A percentile compares a stretch with the other conserved stretches of the same genome.
Conservation (phyloP, 2,888 invertebrate species). For the Mantis religiosa region DNA sequence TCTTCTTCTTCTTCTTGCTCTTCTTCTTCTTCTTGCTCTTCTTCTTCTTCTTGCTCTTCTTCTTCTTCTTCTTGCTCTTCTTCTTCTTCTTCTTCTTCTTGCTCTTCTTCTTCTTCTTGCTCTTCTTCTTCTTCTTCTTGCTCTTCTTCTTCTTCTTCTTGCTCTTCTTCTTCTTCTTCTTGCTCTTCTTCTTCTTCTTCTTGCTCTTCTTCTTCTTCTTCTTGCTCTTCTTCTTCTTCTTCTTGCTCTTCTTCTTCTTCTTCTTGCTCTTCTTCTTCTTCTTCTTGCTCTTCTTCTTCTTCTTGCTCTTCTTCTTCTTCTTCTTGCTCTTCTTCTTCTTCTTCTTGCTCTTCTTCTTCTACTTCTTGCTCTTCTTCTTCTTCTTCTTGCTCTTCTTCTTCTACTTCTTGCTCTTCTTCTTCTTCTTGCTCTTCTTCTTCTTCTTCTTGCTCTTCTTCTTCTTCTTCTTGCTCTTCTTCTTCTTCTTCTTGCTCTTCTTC, state of each 20-base stretch:
- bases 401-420: too few relatives aligned
- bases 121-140: too few relatives aligned
- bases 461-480: too few relatives aligned
- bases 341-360: not conserved
- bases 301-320: too few relatives aligned
- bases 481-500: too few relatives aligned
- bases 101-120: too few relatives aligned
- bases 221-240: not conserved
- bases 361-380: too few relatives aligned
- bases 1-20: too few relatives aligned
- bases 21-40: not conserved
- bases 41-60: not conserved
- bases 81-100: not conserved
- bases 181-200: too few relatives aligned
- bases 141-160: not conserved
- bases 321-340: not conserved
- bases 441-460: too few relatives aligned
- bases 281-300: not conserved
- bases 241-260: not conserved
- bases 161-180: too few relatives aligned
- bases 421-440: not conserved
- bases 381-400: not conserved
- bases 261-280: not conserved
- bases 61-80: too few relatives aligned
- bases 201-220: not conserved